These are phyloP conservation scores for Haliaeetus leucogaster DNA, from an alignment of 2,113 vertebrate species.

Conservation along the genomic window DNA sequence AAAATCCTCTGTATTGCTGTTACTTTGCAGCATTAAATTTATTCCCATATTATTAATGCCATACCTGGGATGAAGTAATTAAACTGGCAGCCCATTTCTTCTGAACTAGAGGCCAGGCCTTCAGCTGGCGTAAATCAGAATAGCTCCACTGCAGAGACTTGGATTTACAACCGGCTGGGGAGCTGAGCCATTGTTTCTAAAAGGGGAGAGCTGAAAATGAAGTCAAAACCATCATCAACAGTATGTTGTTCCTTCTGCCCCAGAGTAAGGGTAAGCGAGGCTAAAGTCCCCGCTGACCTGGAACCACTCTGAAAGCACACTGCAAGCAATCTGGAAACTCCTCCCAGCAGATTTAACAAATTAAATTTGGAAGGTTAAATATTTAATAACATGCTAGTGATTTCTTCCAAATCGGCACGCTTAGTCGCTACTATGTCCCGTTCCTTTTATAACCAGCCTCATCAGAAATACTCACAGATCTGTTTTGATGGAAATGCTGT, in stretches of 20 bases:
- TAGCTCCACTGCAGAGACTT: background rate
- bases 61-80: background rate
- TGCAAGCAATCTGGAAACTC: background rate
- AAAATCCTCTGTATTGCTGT: background rate
- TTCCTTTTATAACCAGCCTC: background rate
- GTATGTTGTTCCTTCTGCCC: background rate
- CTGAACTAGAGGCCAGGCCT: background rate
- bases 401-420: background rate
- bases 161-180: background rate
- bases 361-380: conserved; percentile 15
- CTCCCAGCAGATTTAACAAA: background rate
- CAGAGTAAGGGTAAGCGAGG: background rate
- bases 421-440: background rate
- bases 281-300: background rate
- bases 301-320: background rate
- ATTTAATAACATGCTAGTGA: background rate
- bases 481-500: background rate
- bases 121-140: conserved; percentile 35
- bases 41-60: background rate
- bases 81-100: conserved; percentile 13
- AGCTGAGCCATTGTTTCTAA: background rate
- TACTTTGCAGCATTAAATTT: background rate
- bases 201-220: background rate
- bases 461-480: background rate
- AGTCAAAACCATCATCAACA: background rate